Evolutionary conservation across 2,797 vertebrate species (phyloP).

Genomic region (Acrossocheilus wenchowensis): DNA sequence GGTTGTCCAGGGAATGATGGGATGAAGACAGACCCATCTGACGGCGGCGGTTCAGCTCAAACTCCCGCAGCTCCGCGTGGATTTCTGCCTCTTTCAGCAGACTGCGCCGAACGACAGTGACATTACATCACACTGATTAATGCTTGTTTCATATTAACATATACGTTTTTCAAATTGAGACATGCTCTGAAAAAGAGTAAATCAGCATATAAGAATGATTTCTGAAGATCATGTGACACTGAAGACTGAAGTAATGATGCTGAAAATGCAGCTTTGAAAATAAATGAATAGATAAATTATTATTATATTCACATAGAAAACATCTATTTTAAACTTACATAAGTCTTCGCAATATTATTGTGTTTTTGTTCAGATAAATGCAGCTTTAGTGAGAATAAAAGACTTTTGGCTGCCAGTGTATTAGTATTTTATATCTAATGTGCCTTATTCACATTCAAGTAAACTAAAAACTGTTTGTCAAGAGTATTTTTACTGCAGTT

Average conservation of each 20-base stretch:
- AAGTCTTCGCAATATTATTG: too few relatives aligned
- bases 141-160: neutral
- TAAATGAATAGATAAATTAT: neutral
- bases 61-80: slow-evolving; percentile 94
- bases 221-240: neutral
- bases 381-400: too few relatives aligned
- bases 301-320: too few relatives aligned
- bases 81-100: slow-evolving; percentile 98
- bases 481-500: neutral
- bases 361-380: too few relatives aligned
- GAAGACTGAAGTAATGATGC: too few relatives aligned
- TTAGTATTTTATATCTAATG: neutral
- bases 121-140: neutral
- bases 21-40: slow-evolving; percentile 97
- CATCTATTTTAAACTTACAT: too few relatives aligned
- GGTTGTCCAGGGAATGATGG: slow-evolving; percentile 95
- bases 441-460: neutral
- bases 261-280: neutral
- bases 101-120: slow-evolving; percentile 69
- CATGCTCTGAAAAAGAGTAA: neutral
- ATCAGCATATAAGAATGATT: neutral
- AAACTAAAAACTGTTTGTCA: neutral
- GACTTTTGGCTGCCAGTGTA: neutral
- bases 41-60: slow-evolving; percentile 91
- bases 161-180: neutral